Evolutionary conservation across 1,140 invertebrate species (phyloP).

Genomic region (Scaptomyza pallida): DNA sequence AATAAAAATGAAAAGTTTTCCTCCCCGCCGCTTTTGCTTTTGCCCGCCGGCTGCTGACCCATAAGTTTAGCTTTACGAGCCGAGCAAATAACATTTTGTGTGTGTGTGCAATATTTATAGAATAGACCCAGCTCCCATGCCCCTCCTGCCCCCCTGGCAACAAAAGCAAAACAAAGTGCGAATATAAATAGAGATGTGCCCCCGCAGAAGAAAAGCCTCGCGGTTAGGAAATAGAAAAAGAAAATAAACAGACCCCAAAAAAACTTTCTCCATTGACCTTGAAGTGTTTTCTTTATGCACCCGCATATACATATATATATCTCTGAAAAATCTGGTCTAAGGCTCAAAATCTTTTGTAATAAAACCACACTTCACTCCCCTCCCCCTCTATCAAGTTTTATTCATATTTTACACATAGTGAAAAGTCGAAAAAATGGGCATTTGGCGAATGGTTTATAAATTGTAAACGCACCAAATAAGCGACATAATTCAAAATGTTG

Average conservation of each 20-base stretch:
- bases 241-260: constrained; percentile 4
- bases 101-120: constrained; percentile 39
- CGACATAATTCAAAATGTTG: constrained; percentile 46
- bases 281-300: constrained; percentile 25
- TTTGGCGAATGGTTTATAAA: constrained; percentile 40
- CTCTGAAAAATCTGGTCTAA: constrained; percentile 34
- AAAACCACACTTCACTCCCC: not conserved
- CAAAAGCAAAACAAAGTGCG: constrained; percentile 20
- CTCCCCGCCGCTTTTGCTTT: not conserved
- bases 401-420: constrained; percentile 33
- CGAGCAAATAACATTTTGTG: constrained; percentile 48
- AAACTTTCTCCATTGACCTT: constrained; percentile 69
- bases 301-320: constrained; percentile 12
- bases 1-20: constrained; percentile 59
- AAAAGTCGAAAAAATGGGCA: constrained; percentile 23
- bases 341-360: constrained; percentile 30
- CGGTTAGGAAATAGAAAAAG: not conserved
- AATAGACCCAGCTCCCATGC: constrained; percentile 19
- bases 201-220: not conserved
- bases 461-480: constrained; percentile 44
- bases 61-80: constrained; percentile 56
- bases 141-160: no score
- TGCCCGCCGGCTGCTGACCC: constrained; percentile 50
- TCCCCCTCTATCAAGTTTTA: not conserved
- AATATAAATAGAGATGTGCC: constrained; percentile 32